Evolutionary conservation across 2,113 vertebrate genomes (phyloP).

Genomic region (Larimichthys polyactis): DNA sequence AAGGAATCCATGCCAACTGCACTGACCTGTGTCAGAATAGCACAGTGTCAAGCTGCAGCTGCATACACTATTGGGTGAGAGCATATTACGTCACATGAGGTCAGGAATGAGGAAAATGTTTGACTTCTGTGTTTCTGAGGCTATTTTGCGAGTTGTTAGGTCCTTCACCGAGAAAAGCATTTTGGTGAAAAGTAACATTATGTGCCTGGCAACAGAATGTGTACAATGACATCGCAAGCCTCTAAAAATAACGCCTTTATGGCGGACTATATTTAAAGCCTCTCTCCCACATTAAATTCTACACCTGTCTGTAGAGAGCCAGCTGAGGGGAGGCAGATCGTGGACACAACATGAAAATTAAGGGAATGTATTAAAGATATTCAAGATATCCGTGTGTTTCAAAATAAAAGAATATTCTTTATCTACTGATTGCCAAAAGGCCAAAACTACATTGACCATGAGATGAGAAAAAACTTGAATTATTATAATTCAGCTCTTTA

Average conservation of each 20-base stretch:
- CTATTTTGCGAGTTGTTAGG: not conserved
- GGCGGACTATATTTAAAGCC: slow-evolving; percentile 59
- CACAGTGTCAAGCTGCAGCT: slow-evolving; percentile 64
- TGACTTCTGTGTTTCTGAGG: not conserved
- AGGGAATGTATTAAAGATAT: not conserved
- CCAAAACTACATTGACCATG: not conserved
- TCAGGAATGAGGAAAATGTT: slow-evolving; percentile 4
- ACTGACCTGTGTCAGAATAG: slow-evolving; percentile 67
- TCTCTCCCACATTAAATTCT: slow-evolving; percentile 34
- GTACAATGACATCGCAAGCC: slow-evolving; percentile 23
- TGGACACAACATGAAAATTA: not conserved
- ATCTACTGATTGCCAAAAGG: not conserved
- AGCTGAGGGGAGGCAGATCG: not conserved
- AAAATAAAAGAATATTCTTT: not conserved
- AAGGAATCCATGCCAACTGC: slow-evolving; percentile 63
- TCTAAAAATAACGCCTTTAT: slow-evolving; percentile 73
- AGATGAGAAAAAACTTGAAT: not conserved
- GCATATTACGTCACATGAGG: not conserved
- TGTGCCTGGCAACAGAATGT: slow-evolving; percentile 41
- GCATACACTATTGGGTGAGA: slow-evolving; percentile 10
- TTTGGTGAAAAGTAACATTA: slow-evolving; percentile 16
- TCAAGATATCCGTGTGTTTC: not conserved
- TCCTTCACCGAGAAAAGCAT: not conserved
- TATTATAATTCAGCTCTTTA: not conserved
- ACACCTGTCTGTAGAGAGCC: slow-evolving; percentile 57